Conservation (phyloP, 2,888 invertebrate species). For the Zeuzera pyrina region DNA sequence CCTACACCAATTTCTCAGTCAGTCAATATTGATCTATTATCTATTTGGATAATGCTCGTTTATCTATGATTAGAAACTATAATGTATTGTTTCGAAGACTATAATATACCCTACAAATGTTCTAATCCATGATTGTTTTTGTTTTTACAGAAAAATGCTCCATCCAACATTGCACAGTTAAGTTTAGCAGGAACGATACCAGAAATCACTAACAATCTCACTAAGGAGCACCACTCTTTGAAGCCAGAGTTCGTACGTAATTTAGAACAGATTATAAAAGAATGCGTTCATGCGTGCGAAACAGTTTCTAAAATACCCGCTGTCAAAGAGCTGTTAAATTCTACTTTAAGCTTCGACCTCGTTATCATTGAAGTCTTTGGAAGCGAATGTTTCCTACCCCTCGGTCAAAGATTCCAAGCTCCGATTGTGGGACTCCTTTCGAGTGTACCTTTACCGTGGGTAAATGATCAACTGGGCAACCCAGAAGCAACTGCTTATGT, state of each 20-base stretch:
- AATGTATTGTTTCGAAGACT: too few species aligned
- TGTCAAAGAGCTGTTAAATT: conserved; percentile 46
- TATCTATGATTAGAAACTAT: too few species aligned
- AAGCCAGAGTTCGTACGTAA: conserved; percentile 53
- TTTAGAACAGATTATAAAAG: conserved; percentile 58
- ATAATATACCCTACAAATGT: not conserved
- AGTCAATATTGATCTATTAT: too few species aligned
- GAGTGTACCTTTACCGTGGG: conserved; percentile 71
- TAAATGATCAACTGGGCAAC: conserved; percentile 68
- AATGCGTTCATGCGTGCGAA: conserved; percentile 60
- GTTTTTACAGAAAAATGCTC: conserved; percentile 57
- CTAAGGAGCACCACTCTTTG: conserved; percentile 36
- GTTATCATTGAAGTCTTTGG: conserved; percentile 69
- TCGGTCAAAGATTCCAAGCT: conserved; percentile 64
- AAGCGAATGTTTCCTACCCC: conserved; percentile 71
- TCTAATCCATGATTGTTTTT: conserved; percentile 9
- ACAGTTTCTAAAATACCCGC: conserved; percentile 49
- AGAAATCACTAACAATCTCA: conserved; percentile 57
- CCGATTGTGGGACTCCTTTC: conserved; percentile 69
- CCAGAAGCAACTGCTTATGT: conserved; percentile 72
- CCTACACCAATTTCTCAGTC: too few species aligned
- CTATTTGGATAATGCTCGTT: too few species aligned
- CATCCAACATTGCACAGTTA: conserved; percentile 54
- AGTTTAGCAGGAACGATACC: conserved; percentile 62
- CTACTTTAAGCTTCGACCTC: conserved; percentile 46